Evolutionary conservation across 2,113 vertebrate genomes (phyloP), one percentile per base, ranked within the genome.

Genomic region (Tautogolabrus adspersus): DNA sequence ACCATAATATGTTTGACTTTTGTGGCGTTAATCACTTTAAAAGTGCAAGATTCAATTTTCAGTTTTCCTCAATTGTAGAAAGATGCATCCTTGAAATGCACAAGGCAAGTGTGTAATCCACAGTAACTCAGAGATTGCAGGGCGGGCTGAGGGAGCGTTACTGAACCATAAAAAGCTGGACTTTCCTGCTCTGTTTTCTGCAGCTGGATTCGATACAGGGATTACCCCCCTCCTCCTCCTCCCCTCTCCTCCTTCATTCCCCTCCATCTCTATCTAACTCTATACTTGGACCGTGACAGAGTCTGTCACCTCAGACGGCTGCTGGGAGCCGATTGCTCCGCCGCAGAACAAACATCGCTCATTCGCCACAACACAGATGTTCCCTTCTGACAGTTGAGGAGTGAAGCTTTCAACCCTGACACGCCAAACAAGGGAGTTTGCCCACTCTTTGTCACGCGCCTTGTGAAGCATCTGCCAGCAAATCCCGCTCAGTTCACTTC

Each of bases 361-460:
- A 77, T 67, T 88, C 57, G 75, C 79, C 80, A 82, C 72, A 84
- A 91, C 88, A 84, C 91, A 92, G 91, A 91, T 90, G 87, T 91
- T 91, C 83, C 83, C 82, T 67, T 60, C 65, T 82, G 87, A 87
- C 90, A 92, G 89, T n/a, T 11, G 82, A 78, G 72, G 87, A 84
- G 84, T 60, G 81, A 70, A 70, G 87, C 86, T 74, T 89, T 90
- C 79, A 74, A 75, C 85, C 87, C 80, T 75, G 87, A 92, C 88
- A 87, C 76, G 37, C 70, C 78, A 85, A 88, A 91, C 88, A 81
- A 87, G 85, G 66, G 75, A 79, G 87, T 75, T 66, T 57, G 79
- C 71, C 78, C 77, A 74, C 77, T 73, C 67, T 88, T 81, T 87
- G 82, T 87, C 88, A 75, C 61, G 60, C 75, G 49, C 72, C 64